Conservation (phyloP, 2,888 invertebrate species). For the Brachyptera putata region DNA sequence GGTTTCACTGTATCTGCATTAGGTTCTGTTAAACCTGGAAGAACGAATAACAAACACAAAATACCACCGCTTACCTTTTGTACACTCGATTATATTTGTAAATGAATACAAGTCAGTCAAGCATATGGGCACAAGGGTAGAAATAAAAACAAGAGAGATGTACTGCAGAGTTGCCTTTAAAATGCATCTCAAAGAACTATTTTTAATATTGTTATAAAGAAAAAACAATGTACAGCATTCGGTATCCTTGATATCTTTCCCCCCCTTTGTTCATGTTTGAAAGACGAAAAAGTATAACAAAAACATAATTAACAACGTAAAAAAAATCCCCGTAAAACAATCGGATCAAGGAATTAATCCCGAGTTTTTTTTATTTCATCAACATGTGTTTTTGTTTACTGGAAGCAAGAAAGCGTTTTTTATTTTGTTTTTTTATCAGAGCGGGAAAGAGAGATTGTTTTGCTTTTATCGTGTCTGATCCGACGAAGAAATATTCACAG, state of each 20-base stretch:
- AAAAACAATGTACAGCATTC: slow-evolving; percentile 15
- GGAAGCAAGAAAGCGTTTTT: slow-evolving; percentile 9
- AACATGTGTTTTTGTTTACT: neutral
- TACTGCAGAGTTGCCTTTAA: slow-evolving; percentile 5
- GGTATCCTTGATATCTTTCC: neutral
- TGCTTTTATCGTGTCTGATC: neutral
- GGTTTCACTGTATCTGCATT: too few species aligned
- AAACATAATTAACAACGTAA: neutral
- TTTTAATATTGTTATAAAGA: slow-evolving; percentile 14
- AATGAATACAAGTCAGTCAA: too few species aligned
- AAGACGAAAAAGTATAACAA: neutral
- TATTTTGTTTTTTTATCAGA: neutral
- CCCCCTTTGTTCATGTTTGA: neutral
- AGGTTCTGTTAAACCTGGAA: too few species aligned
- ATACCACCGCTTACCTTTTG: neutral
- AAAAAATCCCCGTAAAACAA: neutral
- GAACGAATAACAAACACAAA: neutral
- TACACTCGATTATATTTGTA: too few species aligned
- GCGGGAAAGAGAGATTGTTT: slow-evolving; percentile 5
- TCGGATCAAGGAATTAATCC: neutral
- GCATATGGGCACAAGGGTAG: too few species aligned
- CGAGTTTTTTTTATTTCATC: neutral
- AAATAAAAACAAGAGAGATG: neutral
- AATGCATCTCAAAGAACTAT: slow-evolving; percentile 8
- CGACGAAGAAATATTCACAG: slow-evolving; percentile 45